Evolutionary conservation across 2,113 vertebrate genomes (phyloP).

Genomic region (Pterocles burchelli): DNA sequence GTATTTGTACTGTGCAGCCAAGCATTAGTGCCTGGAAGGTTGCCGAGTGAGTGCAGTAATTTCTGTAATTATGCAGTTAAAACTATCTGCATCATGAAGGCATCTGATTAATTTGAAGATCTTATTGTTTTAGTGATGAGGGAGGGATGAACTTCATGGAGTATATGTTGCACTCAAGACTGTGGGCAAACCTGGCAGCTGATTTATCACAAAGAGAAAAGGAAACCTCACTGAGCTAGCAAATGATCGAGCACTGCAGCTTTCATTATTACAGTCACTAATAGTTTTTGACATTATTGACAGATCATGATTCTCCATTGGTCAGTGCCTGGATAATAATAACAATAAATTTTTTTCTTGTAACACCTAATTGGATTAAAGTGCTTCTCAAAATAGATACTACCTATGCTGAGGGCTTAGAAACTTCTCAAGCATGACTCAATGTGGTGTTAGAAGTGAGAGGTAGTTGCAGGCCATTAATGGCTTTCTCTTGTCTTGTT

Average conservation of each 20-base stretch:
- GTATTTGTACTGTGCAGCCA: not conserved
- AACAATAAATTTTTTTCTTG: not conserved
- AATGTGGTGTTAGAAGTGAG: not conserved
- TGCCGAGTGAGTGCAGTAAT: not conserved
- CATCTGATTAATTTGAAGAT: slow-evolving; percentile 14
- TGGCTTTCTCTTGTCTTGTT: not conserved
- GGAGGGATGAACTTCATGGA: not conserved
- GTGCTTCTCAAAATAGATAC: not conserved
- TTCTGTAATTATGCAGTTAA: slow-evolving; percentile 15
- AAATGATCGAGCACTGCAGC: not conserved
- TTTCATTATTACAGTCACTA: not conserved
- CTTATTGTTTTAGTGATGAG: not conserved
- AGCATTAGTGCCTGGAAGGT: not conserved
- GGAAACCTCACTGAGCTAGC: not conserved
- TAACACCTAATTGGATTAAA: not conserved
- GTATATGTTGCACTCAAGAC: not conserved
- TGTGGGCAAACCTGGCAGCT: not conserved
- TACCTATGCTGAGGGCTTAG: not conserved
- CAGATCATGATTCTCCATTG: not conserved
- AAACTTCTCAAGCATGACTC: not conserved
- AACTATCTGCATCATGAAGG: not conserved
- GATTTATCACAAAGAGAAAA: not conserved
- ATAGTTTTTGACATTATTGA: not conserved
- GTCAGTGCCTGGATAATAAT: not conserved
- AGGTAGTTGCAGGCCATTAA: not conserved